Percentiles rank a stretch among this genome's conserved stretches.
Conservation (phyloP, 2,113 vertebrate species). For the Ptyas mucosa region DNA sequence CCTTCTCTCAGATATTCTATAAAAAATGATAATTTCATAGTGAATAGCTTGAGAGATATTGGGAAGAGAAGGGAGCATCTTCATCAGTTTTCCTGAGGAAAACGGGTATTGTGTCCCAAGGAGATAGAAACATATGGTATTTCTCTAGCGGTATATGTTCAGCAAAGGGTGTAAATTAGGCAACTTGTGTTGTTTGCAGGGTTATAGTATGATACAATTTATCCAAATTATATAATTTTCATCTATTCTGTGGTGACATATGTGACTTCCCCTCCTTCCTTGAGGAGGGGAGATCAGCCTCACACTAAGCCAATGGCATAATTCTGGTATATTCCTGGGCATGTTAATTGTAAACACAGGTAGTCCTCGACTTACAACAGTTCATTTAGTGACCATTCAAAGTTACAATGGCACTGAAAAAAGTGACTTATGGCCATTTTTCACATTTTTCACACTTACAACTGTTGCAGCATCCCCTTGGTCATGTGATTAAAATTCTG, state of each 20-base stretch:
- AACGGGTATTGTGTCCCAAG: neutral
- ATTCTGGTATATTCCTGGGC: neutral
- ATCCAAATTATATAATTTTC: neutral
- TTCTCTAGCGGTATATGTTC: neutral
- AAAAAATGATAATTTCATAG: neutral
- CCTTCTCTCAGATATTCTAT: neutral
- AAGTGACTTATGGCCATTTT: no score
- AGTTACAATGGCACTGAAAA: no score
- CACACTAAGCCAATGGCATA: neutral
- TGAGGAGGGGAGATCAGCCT: neutral
- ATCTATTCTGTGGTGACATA: neutral
- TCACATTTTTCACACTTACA: no score
- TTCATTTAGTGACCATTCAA: neutral
- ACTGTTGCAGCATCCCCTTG: no score
- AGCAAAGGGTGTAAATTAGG: neutral
- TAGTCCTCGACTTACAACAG: neutral
- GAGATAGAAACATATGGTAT: neutral
- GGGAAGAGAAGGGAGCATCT: neutral
- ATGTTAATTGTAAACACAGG: neutral
- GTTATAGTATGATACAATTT: neutral
- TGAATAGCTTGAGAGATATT: neutral
- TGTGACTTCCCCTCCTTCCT: neutral
- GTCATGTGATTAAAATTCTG: no score
- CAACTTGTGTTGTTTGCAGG: neutral
- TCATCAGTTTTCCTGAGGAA: neutral